Conservation (phyloP, 2,797 vertebrate species). For the Pseudomugil tenellus region DNA sequence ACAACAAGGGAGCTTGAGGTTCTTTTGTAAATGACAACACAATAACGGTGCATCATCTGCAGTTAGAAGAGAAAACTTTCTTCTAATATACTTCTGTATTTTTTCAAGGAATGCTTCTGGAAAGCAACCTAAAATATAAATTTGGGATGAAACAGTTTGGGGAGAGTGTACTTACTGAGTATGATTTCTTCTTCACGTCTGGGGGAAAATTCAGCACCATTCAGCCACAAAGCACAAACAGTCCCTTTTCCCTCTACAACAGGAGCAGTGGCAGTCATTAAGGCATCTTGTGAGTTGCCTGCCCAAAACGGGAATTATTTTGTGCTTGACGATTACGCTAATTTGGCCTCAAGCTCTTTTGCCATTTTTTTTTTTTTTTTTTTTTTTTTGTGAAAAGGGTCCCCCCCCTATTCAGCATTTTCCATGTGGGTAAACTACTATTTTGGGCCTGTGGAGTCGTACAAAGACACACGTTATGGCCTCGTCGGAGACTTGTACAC, state of each 20-base stretch:
- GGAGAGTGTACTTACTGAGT: not conserved
- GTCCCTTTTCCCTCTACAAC: slow-evolving; percentile 15
- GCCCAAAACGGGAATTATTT: slow-evolving; percentile 54
- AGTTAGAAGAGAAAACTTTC: not conserved
- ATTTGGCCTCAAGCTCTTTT: slow-evolving; percentile 57
- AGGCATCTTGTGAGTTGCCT: slow-evolving; percentile 60
- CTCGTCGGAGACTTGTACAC: slow-evolving; percentile 47
- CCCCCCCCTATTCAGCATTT: slow-evolving; percentile 57
- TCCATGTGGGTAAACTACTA: slow-evolving; percentile 51
- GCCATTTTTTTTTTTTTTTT: slow-evolving; percentile 37
- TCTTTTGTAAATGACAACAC: slow-evolving; percentile 1
- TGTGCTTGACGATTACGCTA: slow-evolving; percentile 58
- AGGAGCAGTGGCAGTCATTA: slow-evolving; percentile 41
- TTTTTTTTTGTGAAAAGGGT: slow-evolving; percentile 55
- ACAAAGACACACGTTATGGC: slow-evolving; percentile 57
- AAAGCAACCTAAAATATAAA: not conserved
- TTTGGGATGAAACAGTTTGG: slow-evolving; percentile 1
- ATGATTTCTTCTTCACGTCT: slow-evolving; percentile 10
- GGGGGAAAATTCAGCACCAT: slow-evolving; percentile 30
- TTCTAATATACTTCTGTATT: not conserved
- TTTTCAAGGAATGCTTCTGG: not conserved
- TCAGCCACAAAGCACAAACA: slow-evolving; percentile 48
- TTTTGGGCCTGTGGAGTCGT: slow-evolving; percentile 44
- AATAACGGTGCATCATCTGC: not conserved
- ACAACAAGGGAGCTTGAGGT: not conserved